phyloP scores from a whole-genome alignment of 1,140 invertebrate genomes.

The Matsumurasca onukii region DNA sequence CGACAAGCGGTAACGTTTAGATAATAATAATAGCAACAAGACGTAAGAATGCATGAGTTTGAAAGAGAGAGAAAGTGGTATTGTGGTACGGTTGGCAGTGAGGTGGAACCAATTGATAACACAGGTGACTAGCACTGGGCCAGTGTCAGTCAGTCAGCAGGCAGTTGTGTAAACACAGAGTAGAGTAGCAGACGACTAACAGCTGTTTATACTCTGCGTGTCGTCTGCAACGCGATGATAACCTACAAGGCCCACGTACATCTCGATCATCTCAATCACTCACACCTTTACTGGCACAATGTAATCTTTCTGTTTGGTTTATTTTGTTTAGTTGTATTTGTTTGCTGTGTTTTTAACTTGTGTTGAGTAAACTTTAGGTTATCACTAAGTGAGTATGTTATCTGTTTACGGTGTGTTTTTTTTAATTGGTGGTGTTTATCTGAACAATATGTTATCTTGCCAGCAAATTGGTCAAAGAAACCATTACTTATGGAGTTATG shows the following conservation, averaged over 20 bases:
- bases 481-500: no score
- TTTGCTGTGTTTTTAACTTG: not conserved
- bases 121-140: no score
- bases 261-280: constrained; percentile 2
- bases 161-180: no score
- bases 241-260: not conserved
- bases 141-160: not conserved
- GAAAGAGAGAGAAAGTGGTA: no score
- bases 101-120: constrained; percentile 28
- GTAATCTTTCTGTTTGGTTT: not conserved
- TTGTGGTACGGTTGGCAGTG: no score
- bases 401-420: not conserved
- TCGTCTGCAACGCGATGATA: not conserved
- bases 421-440: no score
- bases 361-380: not conserved
- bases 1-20: no score
- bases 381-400: not conserved
- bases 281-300: not conserved
- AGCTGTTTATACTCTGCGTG: not conserved
- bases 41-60: no score
- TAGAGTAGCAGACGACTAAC: no score
- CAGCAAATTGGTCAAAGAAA: no score
- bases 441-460: no score
- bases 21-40: no score
- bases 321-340: not conserved